Conservation (phyloP, 2,113 vertebrate genomes). For the Agelaius phoeniceus region DNA sequence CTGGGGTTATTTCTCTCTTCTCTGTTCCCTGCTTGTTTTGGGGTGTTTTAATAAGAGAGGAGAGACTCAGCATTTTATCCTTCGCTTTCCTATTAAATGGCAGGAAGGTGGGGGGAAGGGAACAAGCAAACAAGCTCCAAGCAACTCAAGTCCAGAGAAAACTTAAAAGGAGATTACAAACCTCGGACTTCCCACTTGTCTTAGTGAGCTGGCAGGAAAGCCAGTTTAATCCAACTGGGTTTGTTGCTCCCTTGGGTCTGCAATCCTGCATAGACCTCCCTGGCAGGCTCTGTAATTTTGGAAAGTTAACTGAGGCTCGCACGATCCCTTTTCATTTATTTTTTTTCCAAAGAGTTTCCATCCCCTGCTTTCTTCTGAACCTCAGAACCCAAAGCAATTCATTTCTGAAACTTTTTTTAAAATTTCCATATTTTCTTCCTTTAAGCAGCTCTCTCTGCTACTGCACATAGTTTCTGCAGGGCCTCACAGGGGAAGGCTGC, state of each 20-base stretch:
- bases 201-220: constrained; percentile 21
- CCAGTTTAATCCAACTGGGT: constrained; percentile 31
- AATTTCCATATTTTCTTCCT: not conserved
- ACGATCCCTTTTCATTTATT: not conserved
- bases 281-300: constrained; percentile 7
- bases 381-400: not conserved
- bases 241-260: constrained; percentile 32
- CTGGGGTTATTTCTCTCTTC: constrained; percentile 8
- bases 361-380: not conserved
- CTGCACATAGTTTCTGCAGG: constrained; percentile 34
- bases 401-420: not conserved
- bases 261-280: constrained; percentile 32
- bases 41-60: constrained; percentile 17
- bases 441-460: constrained; percentile 11
- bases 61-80: constrained; percentile 10
- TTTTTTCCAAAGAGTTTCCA: not conserved
- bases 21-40: not conserved
- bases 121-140: not conserved
- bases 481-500: constrained; percentile 15
- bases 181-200: constrained; percentile 20
- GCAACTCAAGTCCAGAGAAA: not conserved
- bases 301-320: not conserved
- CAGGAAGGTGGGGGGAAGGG: not conserved
- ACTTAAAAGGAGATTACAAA: constrained; percentile 28
- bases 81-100: not conserved